Conservation (phyloP, 2,797 vertebrate species). For the Synanceia verrucosa region DNA sequence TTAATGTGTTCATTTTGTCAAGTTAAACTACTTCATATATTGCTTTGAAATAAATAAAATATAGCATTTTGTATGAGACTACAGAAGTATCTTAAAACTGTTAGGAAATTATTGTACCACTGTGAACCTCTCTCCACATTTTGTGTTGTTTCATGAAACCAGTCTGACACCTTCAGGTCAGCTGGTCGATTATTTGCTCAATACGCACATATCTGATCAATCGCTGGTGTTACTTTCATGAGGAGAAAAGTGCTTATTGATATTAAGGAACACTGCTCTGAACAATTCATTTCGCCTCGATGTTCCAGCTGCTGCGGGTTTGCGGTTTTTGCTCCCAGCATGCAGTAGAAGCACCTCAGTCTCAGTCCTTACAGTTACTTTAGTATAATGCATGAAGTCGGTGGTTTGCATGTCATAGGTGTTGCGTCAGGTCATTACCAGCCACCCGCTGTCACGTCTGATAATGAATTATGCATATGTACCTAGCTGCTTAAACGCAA, state of each 20-base stretch:
- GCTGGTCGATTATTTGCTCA: neutral
- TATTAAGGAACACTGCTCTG: neutral
- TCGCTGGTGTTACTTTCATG: neutral
- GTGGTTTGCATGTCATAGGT: neutral
- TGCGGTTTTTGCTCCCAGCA: neutral
- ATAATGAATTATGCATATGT: conserved; percentile 14
- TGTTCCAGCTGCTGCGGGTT: neutral
- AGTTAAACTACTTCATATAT: neutral
- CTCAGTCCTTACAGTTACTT: neutral
- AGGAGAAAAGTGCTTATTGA: neutral
- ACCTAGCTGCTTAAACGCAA: conserved; percentile 6
- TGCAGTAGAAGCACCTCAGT: neutral
- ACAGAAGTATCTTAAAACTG: too few relatives aligned
- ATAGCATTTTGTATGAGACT: too few relatives aligned
- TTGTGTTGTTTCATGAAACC: neutral
- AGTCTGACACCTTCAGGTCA: neutral
- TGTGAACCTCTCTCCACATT: too few relatives aligned
- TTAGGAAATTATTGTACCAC: too few relatives aligned
- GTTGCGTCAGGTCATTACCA: neutral
- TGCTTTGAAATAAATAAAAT: neutral
- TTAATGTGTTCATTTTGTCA: neutral
- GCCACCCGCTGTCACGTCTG: neutral
- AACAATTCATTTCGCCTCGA: neutral
- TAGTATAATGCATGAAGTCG: neutral
- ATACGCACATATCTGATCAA: neutral